These are phyloP conservation scores for Lontra canadensis DNA, from an alignment of 2,113 vertebrate species.

Conservation along the genomic window DNA sequence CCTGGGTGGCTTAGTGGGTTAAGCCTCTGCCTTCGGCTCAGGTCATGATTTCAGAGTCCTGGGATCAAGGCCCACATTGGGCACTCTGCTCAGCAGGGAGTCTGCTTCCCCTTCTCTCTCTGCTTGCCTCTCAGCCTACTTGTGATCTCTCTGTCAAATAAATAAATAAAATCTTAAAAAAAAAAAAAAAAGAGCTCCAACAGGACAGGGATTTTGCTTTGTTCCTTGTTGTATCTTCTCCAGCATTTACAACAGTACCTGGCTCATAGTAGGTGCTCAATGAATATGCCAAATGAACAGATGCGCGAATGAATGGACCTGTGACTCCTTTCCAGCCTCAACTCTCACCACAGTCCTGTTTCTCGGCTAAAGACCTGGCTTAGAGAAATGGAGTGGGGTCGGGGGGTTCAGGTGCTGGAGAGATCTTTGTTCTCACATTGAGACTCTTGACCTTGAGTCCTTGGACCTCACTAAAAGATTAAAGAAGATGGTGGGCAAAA, in stretches of 20 bases:
- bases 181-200: neutral
- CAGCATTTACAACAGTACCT: neutral
- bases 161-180: too few species aligned
- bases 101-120: too few species aligned
- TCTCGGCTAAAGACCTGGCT: neutral
- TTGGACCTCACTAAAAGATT: neutral
- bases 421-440: neutral
- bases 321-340: neutral
- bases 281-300: neutral
- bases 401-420: neutral
- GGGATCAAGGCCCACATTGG: accelerated
- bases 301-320: neutral
- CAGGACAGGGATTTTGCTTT: neutral
- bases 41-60: too few species aligned
- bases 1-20: too few species aligned
- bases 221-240: neutral
- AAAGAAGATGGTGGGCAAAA: neutral
- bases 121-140: too few species aligned
- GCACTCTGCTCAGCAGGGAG: too few species aligned
- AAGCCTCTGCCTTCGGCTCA: too few species aligned
- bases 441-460: neutral
- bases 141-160: too few species aligned
- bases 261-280: neutral
- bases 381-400: neutral
- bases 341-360: neutral